Percentiles rank a stretch among this genome's conserved stretches.
Evolutionary conservation across 1,140 invertebrate genomes (phyloP).

Genomic region (Brachionus paranguensis): DNA sequence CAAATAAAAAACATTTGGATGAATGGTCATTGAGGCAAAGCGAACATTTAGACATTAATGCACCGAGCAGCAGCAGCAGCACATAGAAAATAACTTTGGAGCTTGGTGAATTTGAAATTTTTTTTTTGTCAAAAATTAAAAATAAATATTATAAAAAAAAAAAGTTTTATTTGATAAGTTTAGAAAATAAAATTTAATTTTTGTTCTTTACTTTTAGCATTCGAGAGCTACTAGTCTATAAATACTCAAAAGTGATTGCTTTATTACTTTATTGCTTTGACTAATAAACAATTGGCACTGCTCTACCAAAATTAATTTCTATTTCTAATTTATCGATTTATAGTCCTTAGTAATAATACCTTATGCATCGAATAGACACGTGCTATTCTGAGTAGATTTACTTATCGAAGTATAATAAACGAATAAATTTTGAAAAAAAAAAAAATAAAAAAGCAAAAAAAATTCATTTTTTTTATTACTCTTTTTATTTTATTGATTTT

Average conservation of each 20-base stretch:
- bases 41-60: too few relatives aligned
- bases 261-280: conserved; percentile 10
- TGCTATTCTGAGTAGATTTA: conserved; percentile 23
- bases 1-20: too few relatives aligned
- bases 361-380: background rate
- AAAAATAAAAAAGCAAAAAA: background rate
- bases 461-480: background rate
- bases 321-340: conserved; percentile 33
- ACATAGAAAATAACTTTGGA: too few relatives aligned
- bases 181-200: background rate
- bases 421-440: background rate
- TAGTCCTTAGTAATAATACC: background rate
- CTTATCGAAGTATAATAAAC: conserved; percentile 32
- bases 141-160: too few relatives aligned
- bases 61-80: too few relatives aligned
- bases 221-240: background rate
- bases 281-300: background rate
- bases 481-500: conserved; percentile 11
- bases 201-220: background rate
- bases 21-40: too few relatives aligned
- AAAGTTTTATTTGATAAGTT: background rate
- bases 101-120: too few relatives aligned
- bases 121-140: too few relatives aligned
- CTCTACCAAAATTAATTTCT: background rate
- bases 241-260: background rate